A percentile compares a stretch with the other conserved stretches of the same genome.
phyloP scores from a whole-genome alignment of 2,888 invertebrate species.

The Clunio marinus region DNA sequence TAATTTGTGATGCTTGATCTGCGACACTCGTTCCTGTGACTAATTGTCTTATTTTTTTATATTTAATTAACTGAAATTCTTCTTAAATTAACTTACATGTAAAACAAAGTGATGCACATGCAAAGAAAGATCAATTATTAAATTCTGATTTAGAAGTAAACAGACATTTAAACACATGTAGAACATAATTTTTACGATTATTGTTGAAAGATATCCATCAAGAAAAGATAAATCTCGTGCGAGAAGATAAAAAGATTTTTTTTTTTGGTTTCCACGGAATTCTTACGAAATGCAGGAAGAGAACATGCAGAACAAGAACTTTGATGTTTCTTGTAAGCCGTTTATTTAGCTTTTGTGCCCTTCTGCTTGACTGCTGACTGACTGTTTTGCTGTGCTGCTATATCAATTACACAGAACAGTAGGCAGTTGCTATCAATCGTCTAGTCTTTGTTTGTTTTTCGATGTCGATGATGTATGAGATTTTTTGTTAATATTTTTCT shows the following conservation, averaged over 20 bases:
- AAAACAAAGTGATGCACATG: too few relatives aligned
- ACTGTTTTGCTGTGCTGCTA: not conserved
- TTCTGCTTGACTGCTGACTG: not conserved
- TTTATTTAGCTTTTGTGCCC: not conserved
- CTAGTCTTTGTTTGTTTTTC: slow-evolving; percentile 6
- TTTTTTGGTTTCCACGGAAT: not conserved
- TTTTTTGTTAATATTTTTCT: not conserved
- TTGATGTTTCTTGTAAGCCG: slow-evolving; percentile 1
- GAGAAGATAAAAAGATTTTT: not conserved
- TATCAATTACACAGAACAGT: slow-evolving; percentile 1
- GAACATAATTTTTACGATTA: not conserved
- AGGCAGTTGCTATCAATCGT: slow-evolving; percentile 2
- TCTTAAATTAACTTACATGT: too few relatives aligned
- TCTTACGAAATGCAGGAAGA: not conserved
- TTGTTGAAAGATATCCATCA: not conserved
- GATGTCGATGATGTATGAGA: not conserved
- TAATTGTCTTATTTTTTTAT: not conserved
- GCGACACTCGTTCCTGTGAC: not conserved
- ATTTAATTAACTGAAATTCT: too few relatives aligned
- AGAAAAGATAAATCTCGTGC: slow-evolving; percentile 7
- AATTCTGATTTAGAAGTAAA: not conserved
- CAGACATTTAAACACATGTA: not conserved
- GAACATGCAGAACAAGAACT: not conserved
- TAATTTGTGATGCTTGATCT: not conserved
- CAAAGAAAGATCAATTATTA: too few relatives aligned